A percentile compares a stretch with the other conserved stretches of the same genome.
Conservation (phyloP, 2,797 vertebrate genomes). For the Fringilla coelebs region DNA sequence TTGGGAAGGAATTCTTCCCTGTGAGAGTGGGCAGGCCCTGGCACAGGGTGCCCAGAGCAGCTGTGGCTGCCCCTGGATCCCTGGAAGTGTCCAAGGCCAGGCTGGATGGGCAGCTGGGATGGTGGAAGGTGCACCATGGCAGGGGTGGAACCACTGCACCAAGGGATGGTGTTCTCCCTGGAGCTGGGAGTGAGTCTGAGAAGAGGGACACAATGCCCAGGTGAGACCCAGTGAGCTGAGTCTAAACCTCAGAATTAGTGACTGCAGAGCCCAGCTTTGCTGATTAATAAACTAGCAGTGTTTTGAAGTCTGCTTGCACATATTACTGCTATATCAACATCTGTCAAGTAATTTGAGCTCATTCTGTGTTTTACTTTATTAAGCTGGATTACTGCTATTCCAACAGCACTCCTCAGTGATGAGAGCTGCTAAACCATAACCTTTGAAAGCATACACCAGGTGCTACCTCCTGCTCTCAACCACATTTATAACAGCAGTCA, state of each 20-base stretch:
- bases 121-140: neutral
- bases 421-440: neutral
- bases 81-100: neutral
- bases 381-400: neutral
- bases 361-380: neutral
- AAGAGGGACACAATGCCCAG: neutral
- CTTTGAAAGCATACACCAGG: slow-evolving; percentile 7
- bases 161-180: neutral
- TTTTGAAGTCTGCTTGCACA: neutral
- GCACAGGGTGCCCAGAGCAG: neutral
- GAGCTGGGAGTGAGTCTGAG: neutral
- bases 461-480: neutral
- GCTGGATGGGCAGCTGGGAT: rapidly evolving
- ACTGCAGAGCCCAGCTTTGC: neutral
- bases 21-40: neutral
- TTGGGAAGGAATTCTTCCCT: neutral
- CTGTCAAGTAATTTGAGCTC: neutral
- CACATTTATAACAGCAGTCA: neutral
- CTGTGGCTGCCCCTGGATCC: neutral
- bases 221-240: neutral
- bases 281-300: neutral
- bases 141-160: neutral
- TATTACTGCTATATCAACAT: neutral
- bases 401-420: neutral
- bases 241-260: neutral